A percentile compares a stretch with the other conserved stretches of the same genome.
Conservation (phyloP, 2,797 vertebrate species). For the Acridotheres tristis region DNA sequence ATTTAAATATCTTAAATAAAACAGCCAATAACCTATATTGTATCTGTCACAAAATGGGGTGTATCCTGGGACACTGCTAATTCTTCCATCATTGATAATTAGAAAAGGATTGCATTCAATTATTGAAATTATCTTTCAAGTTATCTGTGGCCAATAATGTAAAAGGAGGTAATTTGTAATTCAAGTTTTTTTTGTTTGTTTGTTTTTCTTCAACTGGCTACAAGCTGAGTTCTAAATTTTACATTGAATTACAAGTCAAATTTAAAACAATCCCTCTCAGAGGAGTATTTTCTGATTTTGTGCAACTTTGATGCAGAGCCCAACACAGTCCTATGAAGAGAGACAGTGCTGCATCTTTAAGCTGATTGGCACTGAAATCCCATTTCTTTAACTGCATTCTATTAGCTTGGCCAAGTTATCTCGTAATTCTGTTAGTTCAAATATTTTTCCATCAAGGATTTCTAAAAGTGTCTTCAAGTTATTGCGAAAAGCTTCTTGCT, state of each 20-base stretch:
- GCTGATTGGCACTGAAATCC: constrained; percentile 72
- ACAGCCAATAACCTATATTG: constrained; percentile 66
- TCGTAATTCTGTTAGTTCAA: constrained; percentile 97
- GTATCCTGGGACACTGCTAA: constrained; percentile 72
- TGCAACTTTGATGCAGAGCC: constrained; percentile 82
- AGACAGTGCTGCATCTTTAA: constrained; percentile 77
- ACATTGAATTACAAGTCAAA: constrained; percentile 76
- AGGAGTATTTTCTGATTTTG: constrained; percentile 76
- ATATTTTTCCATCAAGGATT: constrained; percentile 98
- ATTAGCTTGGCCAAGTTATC: constrained; percentile 96
- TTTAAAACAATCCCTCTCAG: constrained; percentile 78
- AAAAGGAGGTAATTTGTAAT: constrained; percentile 83
- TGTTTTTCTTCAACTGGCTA: constrained; percentile 73
- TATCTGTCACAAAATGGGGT: constrained; percentile 67
- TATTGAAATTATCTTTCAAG: constrained; percentile 74
- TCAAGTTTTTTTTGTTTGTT: constrained; percentile 29
- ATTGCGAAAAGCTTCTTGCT: constrained; percentile 96
- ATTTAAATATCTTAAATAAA: constrained; percentile 72
- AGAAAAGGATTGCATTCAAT: constrained; percentile 75
- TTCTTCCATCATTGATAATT: constrained; percentile 70
- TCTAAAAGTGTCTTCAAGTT: constrained; percentile 98
- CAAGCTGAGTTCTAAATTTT: constrained; percentile 77
- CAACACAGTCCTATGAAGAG: constrained; percentile 77
- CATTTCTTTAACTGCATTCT: constrained; percentile 91
- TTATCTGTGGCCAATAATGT: constrained; percentile 82